Conservation (phyloP, 1,140 invertebrate genomes). For the Hylyphantes graminicola region DNA sequence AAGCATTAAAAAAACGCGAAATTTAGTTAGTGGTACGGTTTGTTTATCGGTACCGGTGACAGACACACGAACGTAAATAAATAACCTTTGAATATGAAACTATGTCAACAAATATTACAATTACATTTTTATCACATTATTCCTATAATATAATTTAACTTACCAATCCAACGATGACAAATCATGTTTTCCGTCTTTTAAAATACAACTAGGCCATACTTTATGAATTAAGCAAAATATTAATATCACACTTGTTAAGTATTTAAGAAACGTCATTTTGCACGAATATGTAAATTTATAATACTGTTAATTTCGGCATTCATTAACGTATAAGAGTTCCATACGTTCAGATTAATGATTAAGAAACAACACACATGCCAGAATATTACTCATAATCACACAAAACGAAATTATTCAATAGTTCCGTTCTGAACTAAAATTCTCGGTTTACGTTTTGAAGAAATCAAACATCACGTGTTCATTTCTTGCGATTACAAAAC, state of each 20-base stretch:
- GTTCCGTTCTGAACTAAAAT: neutral
- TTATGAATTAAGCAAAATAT: constrained; percentile 21
- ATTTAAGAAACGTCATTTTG: constrained; percentile 21
- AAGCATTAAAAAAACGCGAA: too few relatives aligned
- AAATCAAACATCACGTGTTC: constrained; percentile 41
- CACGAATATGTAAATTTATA: constrained; percentile 15
- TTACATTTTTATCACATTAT: too few relatives aligned
- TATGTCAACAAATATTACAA: too few relatives aligned
- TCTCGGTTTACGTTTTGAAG: constrained; percentile 42
- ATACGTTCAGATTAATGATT: neutral
- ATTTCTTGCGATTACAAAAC: neutral
- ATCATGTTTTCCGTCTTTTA: constrained; percentile 51
- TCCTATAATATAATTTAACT: neutral
- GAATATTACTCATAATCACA: constrained; percentile 19
- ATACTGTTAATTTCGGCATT: neutral
- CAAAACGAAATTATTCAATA: constrained; percentile 5
- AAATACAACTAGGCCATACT: constrained; percentile 43
- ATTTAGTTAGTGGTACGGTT: too few relatives aligned
- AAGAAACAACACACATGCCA: neutral
- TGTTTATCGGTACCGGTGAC: too few relatives aligned
- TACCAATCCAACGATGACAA: constrained; percentile 40
- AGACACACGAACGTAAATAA: too few relatives aligned
- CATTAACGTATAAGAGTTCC: neutral
- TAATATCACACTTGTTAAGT: constrained; percentile 42
- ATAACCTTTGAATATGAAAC: too few relatives aligned